These are phyloP conservation scores for Smittia aterrima DNA, from an alignment of 2,888 invertebrate genomes.

Conservation along the genomic window DNA sequence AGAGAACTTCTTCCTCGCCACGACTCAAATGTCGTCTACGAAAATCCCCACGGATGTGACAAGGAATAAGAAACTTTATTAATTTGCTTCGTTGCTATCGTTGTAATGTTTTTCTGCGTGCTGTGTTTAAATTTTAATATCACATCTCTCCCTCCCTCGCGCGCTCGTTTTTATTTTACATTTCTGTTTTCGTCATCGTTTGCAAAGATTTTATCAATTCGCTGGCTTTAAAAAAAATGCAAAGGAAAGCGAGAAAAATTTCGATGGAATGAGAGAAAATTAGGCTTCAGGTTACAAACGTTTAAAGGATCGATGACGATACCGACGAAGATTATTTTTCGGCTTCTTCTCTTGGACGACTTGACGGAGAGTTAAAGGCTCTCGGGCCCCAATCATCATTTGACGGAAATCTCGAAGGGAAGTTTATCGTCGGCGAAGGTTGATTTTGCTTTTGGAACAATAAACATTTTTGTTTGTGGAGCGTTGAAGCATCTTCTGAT, in stretches of 20 bases:
- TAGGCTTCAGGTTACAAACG: background rate
- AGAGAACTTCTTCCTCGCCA: background rate
- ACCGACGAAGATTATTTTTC: background rate
- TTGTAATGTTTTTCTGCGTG: background rate
- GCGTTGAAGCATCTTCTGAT: background rate
- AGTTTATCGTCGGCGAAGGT: background rate
- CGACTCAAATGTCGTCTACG: background rate
- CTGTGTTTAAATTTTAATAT: background rate
- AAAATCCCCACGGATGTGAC: background rate
- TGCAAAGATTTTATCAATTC: background rate
- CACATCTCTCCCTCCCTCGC: background rate
- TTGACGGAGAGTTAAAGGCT: background rate
- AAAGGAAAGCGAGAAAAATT: background rate
- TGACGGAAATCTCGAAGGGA: background rate
- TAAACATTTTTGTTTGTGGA: background rate
- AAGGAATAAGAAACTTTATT: background rate
- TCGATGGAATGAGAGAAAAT: background rate
- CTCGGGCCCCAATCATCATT: constrained; percentile 3
- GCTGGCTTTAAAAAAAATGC: background rate
- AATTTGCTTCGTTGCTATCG: constrained; percentile 6
- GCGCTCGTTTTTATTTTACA: too few species aligned
- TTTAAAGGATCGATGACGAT: background rate
- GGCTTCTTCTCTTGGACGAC: too few species aligned
- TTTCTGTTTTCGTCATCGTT: too few species aligned
- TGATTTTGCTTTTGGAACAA: background rate